Evolutionary conservation across 2,888 invertebrate genomes (phyloP).

Genomic region (Pammene aurita): DNA sequence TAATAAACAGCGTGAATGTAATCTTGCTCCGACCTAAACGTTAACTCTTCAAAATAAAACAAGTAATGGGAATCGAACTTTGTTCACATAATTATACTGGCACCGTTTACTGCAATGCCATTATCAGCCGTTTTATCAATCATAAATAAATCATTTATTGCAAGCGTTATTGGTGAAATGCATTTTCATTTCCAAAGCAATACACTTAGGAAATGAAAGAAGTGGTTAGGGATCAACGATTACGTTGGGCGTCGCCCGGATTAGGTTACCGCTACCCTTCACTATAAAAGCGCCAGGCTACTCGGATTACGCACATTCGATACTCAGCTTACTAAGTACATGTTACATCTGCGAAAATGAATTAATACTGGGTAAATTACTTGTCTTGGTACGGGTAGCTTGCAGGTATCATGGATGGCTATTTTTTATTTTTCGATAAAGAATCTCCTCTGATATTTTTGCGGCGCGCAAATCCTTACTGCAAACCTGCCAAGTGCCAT

Average conservation of each 20-base stretch:
- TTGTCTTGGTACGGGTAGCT: no score
- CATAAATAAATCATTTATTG: constrained; percentile 36
- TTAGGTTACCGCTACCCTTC: constrained; percentile 74
- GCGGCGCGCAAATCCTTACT: neutral
- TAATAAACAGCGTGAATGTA: constrained; percentile 63
- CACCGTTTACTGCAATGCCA: constrained; percentile 14
- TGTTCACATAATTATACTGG: constrained; percentile 21
- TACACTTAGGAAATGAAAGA: constrained; percentile 80
- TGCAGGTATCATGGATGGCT: no score
- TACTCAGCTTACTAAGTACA: constrained; percentile 50
- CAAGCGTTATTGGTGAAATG: constrained; percentile 52
- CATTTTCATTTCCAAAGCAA: constrained; percentile 61
- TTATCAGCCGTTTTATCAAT: constrained; percentile 30
- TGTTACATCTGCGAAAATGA: constrained; percentile 13
- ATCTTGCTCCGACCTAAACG: constrained; percentile 51
- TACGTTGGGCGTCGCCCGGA: constrained; percentile 67
- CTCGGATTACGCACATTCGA: constrained; percentile 70
- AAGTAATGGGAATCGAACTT: constrained; percentile 39
- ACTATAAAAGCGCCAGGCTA: constrained; percentile 72
- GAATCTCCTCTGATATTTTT: neutral
- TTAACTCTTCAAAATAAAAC: constrained; percentile 39
- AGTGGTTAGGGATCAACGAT: constrained; percentile 56
- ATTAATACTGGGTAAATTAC: neutral
- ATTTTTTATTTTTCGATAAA: no score
- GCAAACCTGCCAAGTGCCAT: no score